Evolutionary conservation across 2,888 invertebrate genomes (phyloP), one percentile per base, ranked within the genome.

Genomic region (Matsumyia berberina): DNA sequence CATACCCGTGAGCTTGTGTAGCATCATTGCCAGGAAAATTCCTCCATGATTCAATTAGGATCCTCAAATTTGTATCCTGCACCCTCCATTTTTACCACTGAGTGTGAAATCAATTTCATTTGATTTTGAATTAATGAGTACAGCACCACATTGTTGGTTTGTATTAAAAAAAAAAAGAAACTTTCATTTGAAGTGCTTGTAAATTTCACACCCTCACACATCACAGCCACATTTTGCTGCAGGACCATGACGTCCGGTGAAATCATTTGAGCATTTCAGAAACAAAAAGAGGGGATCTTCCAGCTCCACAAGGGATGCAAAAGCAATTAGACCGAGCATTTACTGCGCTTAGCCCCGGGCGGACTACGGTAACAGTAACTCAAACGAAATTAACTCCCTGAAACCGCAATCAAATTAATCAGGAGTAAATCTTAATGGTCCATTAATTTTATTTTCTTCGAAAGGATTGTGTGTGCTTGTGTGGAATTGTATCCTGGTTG

Each of bases 381-480:
- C 64, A 66, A 76, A 77, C 57, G 51, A 70, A 81, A 70, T 77
- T 81, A 77, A 64, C 77, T 81, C 39, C 67, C 24, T 35, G 12
- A 53, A 72, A 66, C 69, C 69, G 15, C 69, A 69, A 64, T 79
- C 73, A 73, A 69, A 79, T 58, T 85, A 85, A 85, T 83, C 83
- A 83, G 55, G 55, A 83, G 62, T 73, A 79, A 83, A 83, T 85
- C 83, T 85, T 74, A 74, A 85, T 69, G 79, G 79, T 74, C 69
- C 73, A 85, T 85, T 85, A 79, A 85, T 58, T 85, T 85, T 64
- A 64, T 57, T 69, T 74, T 33, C 17, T 72, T 19, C 37, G 11
- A 62, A 79, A 83, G 78, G 82, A 83, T 83, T 83, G 67, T 55
- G 67, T 55, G 37, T 77, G 62, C 12, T 35, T 24, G 60, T 17